These are phyloP conservation scores for fruit fly (Drosophila melanogaster) DNA, from an alignment of 1,140 invertebrate species.

Conservation along the genomic window Release_6_plus_ISO1_MT NC_004354.4:16927001-16927500, in stretches of 20 bases:
- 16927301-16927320: neutral
- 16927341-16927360: neutral
- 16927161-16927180: slow-evolving; percentile 1
- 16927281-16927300: neutral
- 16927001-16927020: too few species aligned
- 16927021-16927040: too few species aligned
- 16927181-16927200: slow-evolving; percentile 2
- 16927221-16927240: neutral
- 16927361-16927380: neutral
- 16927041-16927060: neutral
- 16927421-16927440: neutral
- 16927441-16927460: neutral
- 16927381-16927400: too few species aligned
- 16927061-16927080: neutral
- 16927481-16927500: neutral
- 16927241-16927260: neutral
- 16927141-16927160: slow-evolving; percentile 5
- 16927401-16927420: neutral
- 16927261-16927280: neutral
- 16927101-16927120: neutral
- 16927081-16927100: neutral
- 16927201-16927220: too few species aligned
- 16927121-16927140: slow-evolving; percentile 1
- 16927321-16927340: neutral
- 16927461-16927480: too few species aligned